Base-by-base conservation (phyloP, 2,113 vertebrate species). In the Cromileptes altivelis region DNA sequence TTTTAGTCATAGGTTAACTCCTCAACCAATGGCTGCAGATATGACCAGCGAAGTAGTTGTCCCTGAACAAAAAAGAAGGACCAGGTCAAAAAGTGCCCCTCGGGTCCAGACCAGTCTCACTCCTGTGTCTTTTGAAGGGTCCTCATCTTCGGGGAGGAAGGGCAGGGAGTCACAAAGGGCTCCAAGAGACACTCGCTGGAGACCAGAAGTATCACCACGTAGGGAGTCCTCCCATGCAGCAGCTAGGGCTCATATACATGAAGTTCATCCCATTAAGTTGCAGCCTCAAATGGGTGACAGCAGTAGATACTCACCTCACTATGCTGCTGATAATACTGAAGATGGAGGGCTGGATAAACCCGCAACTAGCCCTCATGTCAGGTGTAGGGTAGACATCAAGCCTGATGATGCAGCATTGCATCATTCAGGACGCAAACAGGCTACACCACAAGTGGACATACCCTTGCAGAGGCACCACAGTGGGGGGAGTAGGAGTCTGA, bases 381-480 rank as follows among this genome's bases (percentile, higher is more conserved):
- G 96, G 76, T 98, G 97, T 88, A 96, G 98, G 12, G 92, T 99
- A 64, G 98, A 99, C 91, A 98, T 99, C 84, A 99, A 98, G 88
- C 98, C 98, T 0, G 97, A 98, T 2, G 96, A 97, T 55, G 94
- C 94, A 0, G 96, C 96, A 60, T 85, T 97, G 65, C 95, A 96
- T 85, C 97, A 98, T 10, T 86, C 96, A 0, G 94, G 89, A 50
- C 88, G 69, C 23, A 94, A 95, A 90, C 80, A 93, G 3, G 71
- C 95, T 0, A 94, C 94, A 23, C 79, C 86, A 70, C 94, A 94
- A 15, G 87, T 90, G 12, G 96, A 96, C 21, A 84, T 93, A 1
- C 90, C 94, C 49, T 98, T 97, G 96, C 94, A 95, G 37, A 96
- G 94, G 6, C 88, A 94, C 0, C 89, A 93, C 0, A 93, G 92